These are phyloP conservation scores for human (Homo sapiens) DNA, from an alignment of 2,113 vertebrate genomes.

Conservation along the genomic window DNA sequence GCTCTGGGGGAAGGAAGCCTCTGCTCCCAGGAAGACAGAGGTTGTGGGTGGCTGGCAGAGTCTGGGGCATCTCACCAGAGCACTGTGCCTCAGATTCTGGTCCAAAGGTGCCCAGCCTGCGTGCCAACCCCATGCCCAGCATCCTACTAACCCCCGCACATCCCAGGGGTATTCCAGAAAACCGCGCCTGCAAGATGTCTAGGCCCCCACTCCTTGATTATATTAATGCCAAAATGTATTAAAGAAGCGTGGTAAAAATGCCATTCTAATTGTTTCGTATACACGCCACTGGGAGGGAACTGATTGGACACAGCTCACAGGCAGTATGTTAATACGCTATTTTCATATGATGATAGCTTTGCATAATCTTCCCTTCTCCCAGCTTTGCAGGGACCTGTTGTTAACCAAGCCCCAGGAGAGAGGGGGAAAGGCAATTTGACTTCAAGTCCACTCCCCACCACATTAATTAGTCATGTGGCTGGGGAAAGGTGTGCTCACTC, in stretches of 20 bases:
- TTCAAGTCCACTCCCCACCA: slow-evolving; percentile 97
- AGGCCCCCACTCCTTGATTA: slow-evolving; percentile 90
- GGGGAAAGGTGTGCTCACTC: slow-evolving; percentile 98
- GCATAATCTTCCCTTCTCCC: slow-evolving; percentile 96
- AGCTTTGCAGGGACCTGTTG: slow-evolving; percentile 97
- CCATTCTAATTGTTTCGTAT: slow-evolving; percentile 99
- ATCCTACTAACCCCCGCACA: background rate
- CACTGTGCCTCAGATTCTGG: slow-evolving; percentile 9
- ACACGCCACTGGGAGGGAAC: slow-evolving; percentile 99
- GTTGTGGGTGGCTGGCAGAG: background rate
- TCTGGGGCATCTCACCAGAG: background rate
- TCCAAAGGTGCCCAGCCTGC: background rate
- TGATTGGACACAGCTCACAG: slow-evolving; percentile 99
- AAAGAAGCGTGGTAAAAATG: slow-evolving; percentile 98
- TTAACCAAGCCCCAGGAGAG: slow-evolving; percentile 95
- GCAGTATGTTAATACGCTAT: slow-evolving; percentile 99
- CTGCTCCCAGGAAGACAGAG: background rate
- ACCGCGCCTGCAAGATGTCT: slow-evolving; percentile 89
- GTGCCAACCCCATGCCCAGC: background rate
- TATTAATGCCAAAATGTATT: slow-evolving; percentile 98
- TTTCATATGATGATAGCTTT: slow-evolving; percentile 99
- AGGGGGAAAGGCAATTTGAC: slow-evolving; percentile 95
- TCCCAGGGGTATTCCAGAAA: slow-evolving; percentile 91
- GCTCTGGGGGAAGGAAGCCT: background rate
- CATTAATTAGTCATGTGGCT: slow-evolving; percentile 99